phyloP scores from a whole-genome alignment of 2,888 invertebrate genomes.

The Eupithecia centaureata region DNA sequence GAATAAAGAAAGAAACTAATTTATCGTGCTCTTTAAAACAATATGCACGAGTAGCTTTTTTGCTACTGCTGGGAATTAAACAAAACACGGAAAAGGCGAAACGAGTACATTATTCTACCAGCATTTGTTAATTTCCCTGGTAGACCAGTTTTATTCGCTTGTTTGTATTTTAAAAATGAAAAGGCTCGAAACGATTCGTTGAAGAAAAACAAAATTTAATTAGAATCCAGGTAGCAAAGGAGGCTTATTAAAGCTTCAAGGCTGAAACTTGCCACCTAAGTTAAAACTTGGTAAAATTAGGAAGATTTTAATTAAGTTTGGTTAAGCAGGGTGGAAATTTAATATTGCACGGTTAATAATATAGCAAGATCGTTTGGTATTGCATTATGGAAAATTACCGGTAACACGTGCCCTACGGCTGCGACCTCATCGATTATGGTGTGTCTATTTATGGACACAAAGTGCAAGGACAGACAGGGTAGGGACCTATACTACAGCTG shows the following conservation, averaged over 20 bases:
- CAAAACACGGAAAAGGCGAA: not conserved
- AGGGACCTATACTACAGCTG: not conserved
- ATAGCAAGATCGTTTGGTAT: slow-evolving; percentile 28
- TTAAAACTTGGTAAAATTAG: slow-evolving; percentile 17
- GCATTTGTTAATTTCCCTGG: not conserved
- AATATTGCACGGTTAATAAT: slow-evolving; percentile 25
- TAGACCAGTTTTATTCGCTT: not conserved
- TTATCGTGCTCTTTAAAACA: not conserved
- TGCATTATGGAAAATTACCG: slow-evolving; percentile 36
- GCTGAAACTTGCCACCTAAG: slow-evolving; percentile 8
- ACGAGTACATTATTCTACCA: not conserved
- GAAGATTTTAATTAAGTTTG: slow-evolving; percentile 22
- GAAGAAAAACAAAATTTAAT: slow-evolving; percentile 14
- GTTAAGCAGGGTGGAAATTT: slow-evolving; percentile 21
- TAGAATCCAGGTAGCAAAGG: slow-evolving; percentile 15
- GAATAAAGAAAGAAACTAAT: slow-evolving; percentile 45
- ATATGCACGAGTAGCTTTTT: not conserved
- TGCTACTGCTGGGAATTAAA: not conserved
- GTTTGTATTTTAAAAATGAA: slow-evolving; percentile 19
- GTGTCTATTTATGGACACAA: not conserved
- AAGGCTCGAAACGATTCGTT: slow-evolving; percentile 10
- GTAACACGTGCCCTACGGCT: slow-evolving; percentile 27
- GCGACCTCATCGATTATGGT: not conserved
- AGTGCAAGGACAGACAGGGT: not conserved
- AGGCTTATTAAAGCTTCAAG: slow-evolving; percentile 7